Evolutionary conservation across 2,888 invertebrate species (phyloP), one percentile per base, ranked within the genome.

Genomic region (Apamea anceps): DNA sequence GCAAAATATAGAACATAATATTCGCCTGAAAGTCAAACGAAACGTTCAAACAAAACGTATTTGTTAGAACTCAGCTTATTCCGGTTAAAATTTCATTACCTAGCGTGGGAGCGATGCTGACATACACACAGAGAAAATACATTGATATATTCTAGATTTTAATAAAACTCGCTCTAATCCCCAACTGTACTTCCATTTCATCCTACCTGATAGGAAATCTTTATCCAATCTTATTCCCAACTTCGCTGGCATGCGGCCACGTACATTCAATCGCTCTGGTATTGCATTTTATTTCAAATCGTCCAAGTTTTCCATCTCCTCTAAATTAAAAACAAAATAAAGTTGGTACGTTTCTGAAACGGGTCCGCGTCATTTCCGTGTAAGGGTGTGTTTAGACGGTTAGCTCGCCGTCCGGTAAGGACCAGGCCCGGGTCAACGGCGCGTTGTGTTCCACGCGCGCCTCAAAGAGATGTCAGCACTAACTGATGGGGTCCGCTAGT

Each of bases 161-260:
- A 84, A 73, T 77, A 72, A 62, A 77, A 75, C 63, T 63, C 28
- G 10, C n/a, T 60, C 6, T 48, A 74, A 73, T 80, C 73, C 54
- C 28, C n/a, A 62, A 67, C 63, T 72, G 71, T 60, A 37, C 66
- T 79, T 82, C 37, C 62, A 76, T 51, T 67, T 32, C 65, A 37
- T 42, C 63, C 1, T 72, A 65, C 57, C 57, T 45, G 70, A 73
- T 72, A 54, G 62, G 57, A 57, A 68, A 73, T 67, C 54, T 37
- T 18, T 48, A 70, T 62, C 57, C 85, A 82, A 85, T 77, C 51
- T 71, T 66, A n/a, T 72, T 70, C 32, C 0, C 18, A n/a, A 54
- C 67, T 66, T 18, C 21, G 2, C 79, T 82, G 86, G 86, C 79
- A 72, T 60, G 12, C 8, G 37, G 86, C 85, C 85, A 82, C 71